Evolutionary conservation across 2,113 vertebrate species (phyloP).

Genomic region (Thamnophis sirtalis): DNA sequence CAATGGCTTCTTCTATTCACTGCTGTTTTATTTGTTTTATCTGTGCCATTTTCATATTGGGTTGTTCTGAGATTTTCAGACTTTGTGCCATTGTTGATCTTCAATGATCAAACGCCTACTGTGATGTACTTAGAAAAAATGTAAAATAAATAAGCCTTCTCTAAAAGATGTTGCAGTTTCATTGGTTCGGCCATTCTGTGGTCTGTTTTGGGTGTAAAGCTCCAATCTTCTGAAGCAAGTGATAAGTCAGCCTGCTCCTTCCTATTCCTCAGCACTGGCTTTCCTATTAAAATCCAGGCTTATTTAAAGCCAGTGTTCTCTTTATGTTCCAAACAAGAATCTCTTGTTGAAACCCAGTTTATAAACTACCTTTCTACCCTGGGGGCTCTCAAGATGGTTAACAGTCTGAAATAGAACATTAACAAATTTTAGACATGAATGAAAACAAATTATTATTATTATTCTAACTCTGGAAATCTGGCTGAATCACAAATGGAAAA

Average conservation of each 20-base stretch:
- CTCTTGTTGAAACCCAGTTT: background rate
- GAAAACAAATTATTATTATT: background rate
- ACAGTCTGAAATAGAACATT: background rate
- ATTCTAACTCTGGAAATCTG: background rate
- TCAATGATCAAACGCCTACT: background rate
- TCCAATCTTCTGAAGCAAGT: background rate
- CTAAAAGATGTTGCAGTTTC: background rate
- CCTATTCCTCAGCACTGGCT: background rate
- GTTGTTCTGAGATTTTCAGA: background rate
- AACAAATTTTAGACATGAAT: background rate
- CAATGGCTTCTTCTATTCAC: background rate
- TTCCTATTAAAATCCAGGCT: background rate
- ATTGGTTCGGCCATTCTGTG: background rate
- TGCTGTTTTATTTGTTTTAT: background rate
- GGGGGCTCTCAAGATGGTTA: background rate
- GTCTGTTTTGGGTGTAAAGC: background rate
- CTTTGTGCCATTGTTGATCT: background rate
- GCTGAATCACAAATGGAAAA: background rate
- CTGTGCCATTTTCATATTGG: background rate
- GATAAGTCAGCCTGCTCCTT: background rate
- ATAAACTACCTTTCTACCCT: background rate
- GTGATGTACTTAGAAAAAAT: background rate
- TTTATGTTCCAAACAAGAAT: background rate
- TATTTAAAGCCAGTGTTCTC: background rate
- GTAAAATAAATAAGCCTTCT: background rate